A percentile compares a stretch with the other conserved stretches of the same genome.
phyloP scores from a whole-genome alignment of 2,888 invertebrate genomes.

The Cynaeus angustus region DNA sequence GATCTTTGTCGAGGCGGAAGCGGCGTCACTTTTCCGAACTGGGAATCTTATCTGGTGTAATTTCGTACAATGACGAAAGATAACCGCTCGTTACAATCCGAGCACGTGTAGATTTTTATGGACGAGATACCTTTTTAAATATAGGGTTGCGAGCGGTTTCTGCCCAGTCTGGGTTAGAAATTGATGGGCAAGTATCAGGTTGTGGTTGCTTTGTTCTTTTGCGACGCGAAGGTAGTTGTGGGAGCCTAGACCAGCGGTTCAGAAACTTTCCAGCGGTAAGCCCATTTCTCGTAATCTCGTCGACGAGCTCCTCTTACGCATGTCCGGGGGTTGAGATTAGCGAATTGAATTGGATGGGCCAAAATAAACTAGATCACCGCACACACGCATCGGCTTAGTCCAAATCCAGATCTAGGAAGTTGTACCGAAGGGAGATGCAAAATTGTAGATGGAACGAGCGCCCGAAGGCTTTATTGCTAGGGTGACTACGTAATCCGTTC shows the following conservation, averaged over 20 bases:
- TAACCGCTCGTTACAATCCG: conserved; percentile 25
- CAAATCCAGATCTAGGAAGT: conserved; percentile 53
- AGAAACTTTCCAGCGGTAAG: neutral
- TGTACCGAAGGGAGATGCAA: conserved; percentile 50
- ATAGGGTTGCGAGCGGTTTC: conserved; percentile 18
- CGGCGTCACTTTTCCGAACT: neutral
- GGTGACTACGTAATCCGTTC: conserved; percentile 57
- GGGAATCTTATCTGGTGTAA: conserved; percentile 24
- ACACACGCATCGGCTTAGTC: conserved; percentile 51
- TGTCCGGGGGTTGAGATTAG: conserved; percentile 42
- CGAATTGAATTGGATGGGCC: conserved; percentile 48
- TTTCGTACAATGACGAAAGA: conserved; percentile 26
- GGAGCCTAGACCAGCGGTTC: conserved; percentile 16
- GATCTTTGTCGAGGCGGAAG: conserved; percentile 11
- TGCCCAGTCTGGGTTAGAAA: conserved; percentile 26
- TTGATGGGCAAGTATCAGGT: conserved; percentile 13
- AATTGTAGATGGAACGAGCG: conserved; percentile 43
- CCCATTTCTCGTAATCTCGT: conserved; percentile 13
- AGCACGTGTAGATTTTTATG: conserved; percentile 29
- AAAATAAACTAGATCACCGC: conserved; percentile 46
- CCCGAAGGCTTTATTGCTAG: conserved; percentile 56
- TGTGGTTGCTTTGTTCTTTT: conserved; percentile 11
- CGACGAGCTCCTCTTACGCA: conserved; percentile 21
- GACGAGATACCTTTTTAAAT: conserved; percentile 32
- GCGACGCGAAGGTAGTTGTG: neutral